phyloP scores from a whole-genome alignment of 1,140 invertebrate genomes.

The Zeugodacus cucurbitae region DNA sequence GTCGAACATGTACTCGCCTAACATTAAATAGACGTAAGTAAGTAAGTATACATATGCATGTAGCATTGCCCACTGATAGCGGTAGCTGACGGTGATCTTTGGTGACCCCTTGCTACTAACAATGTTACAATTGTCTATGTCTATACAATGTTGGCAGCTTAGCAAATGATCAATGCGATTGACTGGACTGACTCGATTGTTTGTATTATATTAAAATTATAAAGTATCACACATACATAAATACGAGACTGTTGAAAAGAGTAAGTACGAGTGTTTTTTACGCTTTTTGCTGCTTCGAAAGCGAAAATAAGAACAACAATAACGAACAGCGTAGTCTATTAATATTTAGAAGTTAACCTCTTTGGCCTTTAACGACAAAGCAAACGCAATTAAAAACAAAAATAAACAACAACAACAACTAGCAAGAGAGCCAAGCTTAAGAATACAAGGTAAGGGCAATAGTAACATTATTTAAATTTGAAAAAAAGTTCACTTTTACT shows the following conservation, averaged over 20 bases:
- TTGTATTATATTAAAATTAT: background rate
- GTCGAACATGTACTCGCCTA: background rate
- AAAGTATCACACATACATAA: background rate
- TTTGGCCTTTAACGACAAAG: constrained; percentile 57
- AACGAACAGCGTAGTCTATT: constrained; percentile 52
- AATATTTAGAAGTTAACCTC: constrained; percentile 67
- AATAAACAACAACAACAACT: background rate
- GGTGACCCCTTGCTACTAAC: background rate
- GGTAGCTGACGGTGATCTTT: constrained; percentile 24
- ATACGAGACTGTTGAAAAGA: background rate
- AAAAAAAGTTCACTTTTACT: too few species aligned
- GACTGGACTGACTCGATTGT: background rate
- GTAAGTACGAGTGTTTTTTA: background rate
- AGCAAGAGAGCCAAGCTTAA: background rate
- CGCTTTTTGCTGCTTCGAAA: constrained; percentile 6
- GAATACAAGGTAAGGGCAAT: background rate
- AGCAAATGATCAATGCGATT: background rate
- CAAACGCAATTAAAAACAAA: background rate
- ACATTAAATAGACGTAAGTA: background rate
- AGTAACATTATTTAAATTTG: background rate
- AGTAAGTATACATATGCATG: background rate
- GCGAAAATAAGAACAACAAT: background rate
- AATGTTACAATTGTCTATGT: background rate
- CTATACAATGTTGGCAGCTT: background rate
- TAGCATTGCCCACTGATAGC: background rate